Base-by-base conservation (phyloP, 2,797 vertebrate species). In the Coreius guichenoti region DNA sequence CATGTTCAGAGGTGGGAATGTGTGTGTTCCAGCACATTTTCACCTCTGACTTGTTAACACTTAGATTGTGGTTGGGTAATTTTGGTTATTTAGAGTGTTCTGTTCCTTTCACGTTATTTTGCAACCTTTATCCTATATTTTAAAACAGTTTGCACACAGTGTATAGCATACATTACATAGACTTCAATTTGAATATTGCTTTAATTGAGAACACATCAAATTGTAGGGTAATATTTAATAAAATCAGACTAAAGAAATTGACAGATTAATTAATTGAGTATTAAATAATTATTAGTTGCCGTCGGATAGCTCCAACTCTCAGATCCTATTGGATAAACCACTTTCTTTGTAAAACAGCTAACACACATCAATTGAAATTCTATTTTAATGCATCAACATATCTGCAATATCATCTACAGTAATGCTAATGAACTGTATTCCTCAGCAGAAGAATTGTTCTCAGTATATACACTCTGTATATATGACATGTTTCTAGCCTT, bases 301-400 rank as follows among this genome's bases (percentile, higher is more conserved):
- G n/a, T 43, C 39, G 1, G 4, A 74, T 19, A 16, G 12, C 8
- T 56, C 17, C 11, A 31, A 51, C 8, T 73, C 26, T 74, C 26
- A 51, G 21, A 74, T 74, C 17, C 21, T 17, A 74, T 29, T 74
- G 72, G n/a, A 56, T 16, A n/a, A 16, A 6, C 19, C 31, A 23
- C 29, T 56, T 76, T 58, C 51, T 56, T 76, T 56, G 31, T 36
- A 23, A 75, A 75, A 75, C 73, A 54, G 23, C 54, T 56, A 78
- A n/a, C 31, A 6, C 4, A 2, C 23, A 45, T 63, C 36, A 26
- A 6, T 13, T 56, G 6, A 23, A 36, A 76, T 76, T 56, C 49
- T 23, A 11, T 77, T 56, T 76, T n/a, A 58, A 58, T 58, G 75
- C 54, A 17, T 13, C 31, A 77, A 78, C 56, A 78, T 61, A 61